Conservation (phyloP, 2,888 invertebrate species). For the Rhopalosiphum nymphaeae region DNA sequence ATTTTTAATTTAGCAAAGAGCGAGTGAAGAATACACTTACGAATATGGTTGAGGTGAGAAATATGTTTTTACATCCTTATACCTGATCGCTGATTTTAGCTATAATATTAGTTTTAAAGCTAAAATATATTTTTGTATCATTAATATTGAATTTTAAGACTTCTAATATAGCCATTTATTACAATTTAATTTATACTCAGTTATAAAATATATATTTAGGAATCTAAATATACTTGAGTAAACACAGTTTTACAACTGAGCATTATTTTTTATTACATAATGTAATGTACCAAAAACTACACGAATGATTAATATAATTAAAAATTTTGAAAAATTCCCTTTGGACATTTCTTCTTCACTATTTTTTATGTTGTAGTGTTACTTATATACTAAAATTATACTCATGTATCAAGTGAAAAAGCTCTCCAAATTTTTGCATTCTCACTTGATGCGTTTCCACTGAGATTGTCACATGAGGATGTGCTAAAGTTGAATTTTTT, state of each 20-base stretch:
- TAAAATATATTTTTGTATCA: neutral
- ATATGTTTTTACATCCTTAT: neutral
- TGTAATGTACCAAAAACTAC: neutral
- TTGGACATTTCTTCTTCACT: too few relatives aligned
- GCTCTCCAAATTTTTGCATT: rapidly evolving
- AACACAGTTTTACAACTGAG: neutral
- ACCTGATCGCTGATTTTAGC: neutral
- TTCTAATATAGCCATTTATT: neutral
- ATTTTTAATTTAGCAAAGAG: neutral
- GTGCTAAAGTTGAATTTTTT: neutral
- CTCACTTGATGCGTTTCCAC: neutral
- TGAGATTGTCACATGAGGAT: neutral
- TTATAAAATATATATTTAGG: neutral
- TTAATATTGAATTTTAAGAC: neutral
- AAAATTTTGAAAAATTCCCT: too few relatives aligned
- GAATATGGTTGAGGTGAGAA: conserved; percentile 43
- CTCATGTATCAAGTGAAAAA: neutral
- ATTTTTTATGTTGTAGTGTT: too few relatives aligned
- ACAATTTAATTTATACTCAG: neutral
- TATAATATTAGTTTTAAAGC: neutral
- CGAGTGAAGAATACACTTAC: neutral
- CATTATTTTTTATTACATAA: neutral
- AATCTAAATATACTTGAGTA: neutral
- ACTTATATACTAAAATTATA: too few relatives aligned
- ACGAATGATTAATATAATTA: neutral